Percentiles rank a stretch among this genome's conserved stretches.
phyloP scores from a whole-genome alignment of 2,113 vertebrate genomes.

The Hippocampus zosterae region DNA sequence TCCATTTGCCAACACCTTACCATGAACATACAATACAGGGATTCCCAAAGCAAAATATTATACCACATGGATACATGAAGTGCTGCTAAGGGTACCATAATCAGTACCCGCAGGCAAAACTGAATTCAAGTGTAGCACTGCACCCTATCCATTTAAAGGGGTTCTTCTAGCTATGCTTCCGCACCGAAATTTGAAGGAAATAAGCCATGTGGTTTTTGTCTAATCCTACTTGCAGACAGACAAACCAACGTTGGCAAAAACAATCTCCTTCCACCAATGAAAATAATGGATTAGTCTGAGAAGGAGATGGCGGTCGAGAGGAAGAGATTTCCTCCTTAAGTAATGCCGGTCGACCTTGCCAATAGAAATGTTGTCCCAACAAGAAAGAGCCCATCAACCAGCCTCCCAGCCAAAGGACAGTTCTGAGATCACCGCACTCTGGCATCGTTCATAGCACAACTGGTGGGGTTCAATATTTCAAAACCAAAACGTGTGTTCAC shows the following conservation, averaged over 20 bases:
- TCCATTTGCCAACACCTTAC: not conserved
- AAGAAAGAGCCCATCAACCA: not conserved
- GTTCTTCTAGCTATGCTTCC: not conserved
- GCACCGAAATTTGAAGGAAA: not conserved
- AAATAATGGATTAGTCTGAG: slow-evolving; percentile 12
- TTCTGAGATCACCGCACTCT: not conserved
- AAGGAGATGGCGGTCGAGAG: not conserved
- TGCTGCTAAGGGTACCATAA: not conserved
- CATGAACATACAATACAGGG: not conserved
- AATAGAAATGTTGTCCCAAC: not conserved
- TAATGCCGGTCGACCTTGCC: not conserved
- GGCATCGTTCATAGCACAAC: not conserved
- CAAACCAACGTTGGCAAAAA: slow-evolving; percentile 1
- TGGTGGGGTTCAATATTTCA: not conserved
- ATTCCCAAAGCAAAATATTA: not conserved
- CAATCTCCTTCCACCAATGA: slow-evolving; percentile 9
- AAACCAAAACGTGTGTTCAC: not conserved
- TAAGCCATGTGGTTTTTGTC: not conserved
- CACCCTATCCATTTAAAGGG: not conserved
- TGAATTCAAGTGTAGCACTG: not conserved
- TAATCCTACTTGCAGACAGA: slow-evolving; percentile 5
- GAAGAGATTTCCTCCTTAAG: slow-evolving; percentile 8
- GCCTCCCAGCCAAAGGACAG: not conserved
- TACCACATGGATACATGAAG: not conserved
- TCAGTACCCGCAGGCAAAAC: not conserved